phyloP scores from a whole-genome alignment of 1,140 invertebrate genomes.

The Sesamia nonagrioides region DNA sequence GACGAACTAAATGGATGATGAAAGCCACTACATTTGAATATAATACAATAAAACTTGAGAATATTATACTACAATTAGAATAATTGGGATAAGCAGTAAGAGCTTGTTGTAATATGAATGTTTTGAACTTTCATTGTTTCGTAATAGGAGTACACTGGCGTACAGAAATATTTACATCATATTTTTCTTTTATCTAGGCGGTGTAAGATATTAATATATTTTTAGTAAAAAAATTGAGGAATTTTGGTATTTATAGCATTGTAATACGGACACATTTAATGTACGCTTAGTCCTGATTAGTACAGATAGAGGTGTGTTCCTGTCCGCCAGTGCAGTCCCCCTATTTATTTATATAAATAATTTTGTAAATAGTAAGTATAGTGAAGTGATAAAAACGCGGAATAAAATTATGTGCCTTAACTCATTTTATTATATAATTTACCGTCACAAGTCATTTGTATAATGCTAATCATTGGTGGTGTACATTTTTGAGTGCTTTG shows the following conservation, averaged over 20 bases:
- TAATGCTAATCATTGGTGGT: constrained; percentile 37
- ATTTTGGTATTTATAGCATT: background rate
- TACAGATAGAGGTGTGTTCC: background rate
- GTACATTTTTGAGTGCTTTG: constrained; percentile 40
- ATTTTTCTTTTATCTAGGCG: background rate
- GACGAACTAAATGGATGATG: background rate
- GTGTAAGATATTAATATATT: background rate
- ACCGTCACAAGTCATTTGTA: constrained; percentile 42
- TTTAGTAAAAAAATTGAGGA: background rate
- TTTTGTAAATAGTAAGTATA: constrained; percentile 64
- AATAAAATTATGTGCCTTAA: constrained; percentile 62
- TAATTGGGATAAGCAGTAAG: background rate
- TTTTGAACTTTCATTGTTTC: constrained; percentile 35
- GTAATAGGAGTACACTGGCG: constrained; percentile 26
- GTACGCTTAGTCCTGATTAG: background rate
- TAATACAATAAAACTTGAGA: constrained; percentile 14
- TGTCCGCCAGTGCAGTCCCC: constrained; percentile 29
- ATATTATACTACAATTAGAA: constrained; percentile 16
- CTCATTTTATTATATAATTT: constrained; percentile 51
- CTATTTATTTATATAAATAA: constrained; percentile 60
- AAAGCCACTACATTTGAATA: constrained; percentile 30
- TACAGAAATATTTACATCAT: background rate
- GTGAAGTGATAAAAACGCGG: constrained; percentile 59
- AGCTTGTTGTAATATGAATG: background rate
- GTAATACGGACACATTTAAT: background rate